A percentile compares a stretch with the other conserved stretches of the same genome.
Evolutionary conservation across 2,113 vertebrate genomes (phyloP).

Genomic region (Scartelaos histophorus): DNA sequence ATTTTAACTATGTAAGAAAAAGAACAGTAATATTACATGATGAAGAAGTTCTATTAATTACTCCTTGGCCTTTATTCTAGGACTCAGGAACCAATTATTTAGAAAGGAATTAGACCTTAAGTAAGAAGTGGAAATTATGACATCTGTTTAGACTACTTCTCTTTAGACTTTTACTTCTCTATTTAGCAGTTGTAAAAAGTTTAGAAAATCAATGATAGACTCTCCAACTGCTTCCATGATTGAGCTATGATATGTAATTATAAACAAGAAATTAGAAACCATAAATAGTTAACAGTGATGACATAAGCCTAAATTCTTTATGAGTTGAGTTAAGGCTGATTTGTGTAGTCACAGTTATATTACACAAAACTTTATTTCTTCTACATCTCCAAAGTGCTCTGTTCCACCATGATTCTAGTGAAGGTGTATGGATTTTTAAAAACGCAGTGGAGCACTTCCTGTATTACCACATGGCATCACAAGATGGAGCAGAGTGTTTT

Average conservation of each 20-base stretch:
- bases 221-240: background rate
- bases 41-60: slow-evolving; percentile 1
- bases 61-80: background rate
- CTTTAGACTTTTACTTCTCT: background rate
- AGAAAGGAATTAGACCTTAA: background rate
- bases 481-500: no score
- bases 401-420: no score
- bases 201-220: background rate
- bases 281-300: slow-evolving; percentile 11
- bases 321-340: no score
- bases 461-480: no score
- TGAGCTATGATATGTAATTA: no score
- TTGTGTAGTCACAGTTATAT: no score
- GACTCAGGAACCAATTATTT: background rate
- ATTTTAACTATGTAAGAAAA: slow-evolving; percentile 1
- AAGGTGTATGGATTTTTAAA: no score
- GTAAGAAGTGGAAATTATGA: slow-evolving; percentile 5
- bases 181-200: background rate
- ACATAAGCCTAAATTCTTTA: slow-evolving; percentile 43
- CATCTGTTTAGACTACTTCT: background rate
- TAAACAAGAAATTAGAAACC: background rate
- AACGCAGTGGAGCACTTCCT: no score
- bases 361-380: no score
- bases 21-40: slow-evolving; percentile 8
- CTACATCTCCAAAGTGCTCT: no score